Percentiles rank a stretch among this genome's conserved stretches.
phyloP scores from a whole-genome alignment of 2,113 vertebrate species.

The Colinus virginianus region DNA sequence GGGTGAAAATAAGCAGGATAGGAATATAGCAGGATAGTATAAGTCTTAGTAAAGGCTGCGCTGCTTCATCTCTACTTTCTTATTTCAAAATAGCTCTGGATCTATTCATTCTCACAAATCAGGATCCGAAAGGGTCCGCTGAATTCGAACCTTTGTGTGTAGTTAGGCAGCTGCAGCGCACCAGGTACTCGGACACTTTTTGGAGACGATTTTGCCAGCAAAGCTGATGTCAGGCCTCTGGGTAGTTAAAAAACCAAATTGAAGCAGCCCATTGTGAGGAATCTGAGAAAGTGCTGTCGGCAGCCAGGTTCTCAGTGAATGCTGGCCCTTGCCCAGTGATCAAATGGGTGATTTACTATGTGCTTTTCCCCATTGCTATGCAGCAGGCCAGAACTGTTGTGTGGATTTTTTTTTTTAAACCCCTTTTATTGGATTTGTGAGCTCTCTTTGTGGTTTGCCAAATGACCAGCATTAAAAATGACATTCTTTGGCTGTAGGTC shows the following conservation, averaged over 20 bases:
- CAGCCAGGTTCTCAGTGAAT: conserved; percentile 50
- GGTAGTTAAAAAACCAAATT: conserved; percentile 37
- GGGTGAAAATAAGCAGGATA: background rate
- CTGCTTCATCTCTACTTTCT: background rate
- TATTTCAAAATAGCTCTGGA: background rate
- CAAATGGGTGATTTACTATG: background rate
- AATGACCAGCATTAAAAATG: background rate
- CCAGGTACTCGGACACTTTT: background rate
- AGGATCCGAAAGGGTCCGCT: background rate
- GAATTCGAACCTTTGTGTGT: background rate
- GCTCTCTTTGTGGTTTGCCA: background rate
- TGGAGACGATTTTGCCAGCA: conserved; percentile 34
- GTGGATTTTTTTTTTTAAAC: background rate
- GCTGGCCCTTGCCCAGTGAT: conserved; percentile 41
- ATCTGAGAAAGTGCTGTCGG: conserved; percentile 20
- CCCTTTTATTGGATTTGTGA: background rate
- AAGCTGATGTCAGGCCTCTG: conserved; percentile 49
- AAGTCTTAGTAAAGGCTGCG: background rate
- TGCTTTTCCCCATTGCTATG: conserved; percentile 19
- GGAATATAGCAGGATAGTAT: background rate
- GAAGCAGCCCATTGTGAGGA: conserved; percentile 7
- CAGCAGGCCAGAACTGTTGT: background rate
- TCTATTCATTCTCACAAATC: background rate
- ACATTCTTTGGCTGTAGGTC: background rate
- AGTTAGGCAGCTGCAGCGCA: background rate